Evolutionary conservation across 2,113 vertebrate species (phyloP).

Genomic region (Leucoraja erinaceus): DNA sequence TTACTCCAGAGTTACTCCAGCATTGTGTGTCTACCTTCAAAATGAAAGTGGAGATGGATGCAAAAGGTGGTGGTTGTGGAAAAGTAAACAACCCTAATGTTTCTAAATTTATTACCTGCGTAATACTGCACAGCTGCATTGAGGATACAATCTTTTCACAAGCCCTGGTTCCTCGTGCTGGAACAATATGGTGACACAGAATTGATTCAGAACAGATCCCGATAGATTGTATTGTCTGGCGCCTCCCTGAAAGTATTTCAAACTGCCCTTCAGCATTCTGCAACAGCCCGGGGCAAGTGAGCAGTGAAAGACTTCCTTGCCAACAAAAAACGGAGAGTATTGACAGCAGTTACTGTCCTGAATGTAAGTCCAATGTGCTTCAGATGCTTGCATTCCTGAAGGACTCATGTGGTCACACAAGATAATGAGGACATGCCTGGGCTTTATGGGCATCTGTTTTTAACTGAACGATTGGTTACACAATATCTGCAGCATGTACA

Average conservation of each 20-base stretch:
- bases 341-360: neutral
- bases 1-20: too few relatives aligned
- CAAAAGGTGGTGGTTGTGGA: neutral
- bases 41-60: neutral
- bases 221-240: neutral
- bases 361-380: neutral
- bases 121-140: neutral
- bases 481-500: too few relatives aligned
- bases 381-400: neutral
- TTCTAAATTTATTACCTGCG: slow-evolving; percentile 1
- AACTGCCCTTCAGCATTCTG: slow-evolving; percentile 5
- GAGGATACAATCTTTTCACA: neutral
- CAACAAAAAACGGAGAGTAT: neutral
- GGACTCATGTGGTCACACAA: neutral
- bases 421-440: neutral
- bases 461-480: neutral
- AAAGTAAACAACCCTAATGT: neutral
- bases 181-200: neutral
- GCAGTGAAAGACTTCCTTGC: neutral
- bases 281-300: neutral
- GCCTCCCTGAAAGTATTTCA: neutral
- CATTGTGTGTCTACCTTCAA: too few relatives aligned
- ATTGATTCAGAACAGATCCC: neutral
- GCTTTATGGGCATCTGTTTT: too few relatives aligned
- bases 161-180: neutral